Conservation (phyloP, 2,888 invertebrate species). For the Dicycla oo region DNA sequence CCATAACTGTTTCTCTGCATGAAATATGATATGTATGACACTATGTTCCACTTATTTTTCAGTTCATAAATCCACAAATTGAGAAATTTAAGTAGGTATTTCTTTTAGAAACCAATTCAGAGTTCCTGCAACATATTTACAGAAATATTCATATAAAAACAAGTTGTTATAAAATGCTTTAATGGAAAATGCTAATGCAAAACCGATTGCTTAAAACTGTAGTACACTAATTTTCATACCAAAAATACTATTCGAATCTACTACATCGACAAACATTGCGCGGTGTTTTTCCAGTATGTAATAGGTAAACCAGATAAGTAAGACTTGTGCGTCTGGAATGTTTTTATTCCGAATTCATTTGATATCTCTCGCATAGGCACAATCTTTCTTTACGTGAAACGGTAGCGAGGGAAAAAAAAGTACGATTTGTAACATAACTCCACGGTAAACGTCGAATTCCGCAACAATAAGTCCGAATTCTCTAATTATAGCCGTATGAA, state of each 20-base stretch:
- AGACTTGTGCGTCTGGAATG: constrained; percentile 68
- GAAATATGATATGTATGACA: constrained; percentile 53
- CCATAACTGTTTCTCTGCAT: constrained; percentile 11
- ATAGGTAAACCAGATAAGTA: constrained; percentile 65
- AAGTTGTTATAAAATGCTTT: constrained; percentile 32
- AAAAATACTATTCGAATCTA: constrained; percentile 43
- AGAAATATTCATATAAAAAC: constrained; percentile 15
- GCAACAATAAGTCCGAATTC: constrained; percentile 86
- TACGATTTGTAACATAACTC: constrained; percentile 78
- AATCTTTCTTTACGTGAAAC: constrained; percentile 48
- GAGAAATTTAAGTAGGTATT: constrained; percentile 1
- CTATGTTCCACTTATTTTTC: constrained; percentile 23
- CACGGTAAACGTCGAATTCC: constrained; percentile 81
- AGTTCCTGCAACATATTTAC: neutral
- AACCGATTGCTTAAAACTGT: constrained; percentile 35
- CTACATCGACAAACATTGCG: constrained; percentile 48
- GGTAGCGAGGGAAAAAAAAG: constrained; percentile 53
- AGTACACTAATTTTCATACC: constrained; percentile 35
- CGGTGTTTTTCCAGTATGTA: constrained; percentile 68
- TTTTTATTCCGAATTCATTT: constrained; percentile 63
- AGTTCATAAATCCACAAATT: neutral
- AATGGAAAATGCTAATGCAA: constrained; percentile 36
- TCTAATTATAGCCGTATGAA: constrained; percentile 89
- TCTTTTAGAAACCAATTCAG: neutral
- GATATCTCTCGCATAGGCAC: constrained; percentile 46